Base-by-base conservation (phyloP, 1,140 invertebrate genomes). In the Samia ricini region DNA sequence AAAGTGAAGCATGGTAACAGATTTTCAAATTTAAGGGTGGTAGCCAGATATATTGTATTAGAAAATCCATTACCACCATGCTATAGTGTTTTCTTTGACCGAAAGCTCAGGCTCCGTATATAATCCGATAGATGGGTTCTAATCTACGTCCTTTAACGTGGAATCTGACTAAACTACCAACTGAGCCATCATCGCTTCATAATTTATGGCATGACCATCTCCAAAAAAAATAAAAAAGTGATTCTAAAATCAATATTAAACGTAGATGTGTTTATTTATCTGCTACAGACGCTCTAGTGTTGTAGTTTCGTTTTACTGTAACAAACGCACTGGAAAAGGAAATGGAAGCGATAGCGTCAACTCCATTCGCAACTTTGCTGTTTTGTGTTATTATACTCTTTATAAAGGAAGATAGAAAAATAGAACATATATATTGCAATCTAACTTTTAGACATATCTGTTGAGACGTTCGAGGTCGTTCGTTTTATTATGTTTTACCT, bases 291-390 rank as follows among this genome's bases (percentile, higher is more conserved):
- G 10, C 12, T 15, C 6, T 22, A 22, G 7, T 52, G 51, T 52
- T 58, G 36, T 56, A 22, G 19, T 29, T 50, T 60, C 36, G 51
- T 63, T 26, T 24, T 49, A 21, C 23, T 42, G 58, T 51, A 61
- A 61, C 42, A 56, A 63, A 61, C 33, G 19, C 59, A 58, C 36
- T 15, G 64, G 52, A 56, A 61, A 5, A 36, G 64, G 64, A 56
- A 57, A 48, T 42, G 60, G 52, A 56, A 20, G 50, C 54, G 57
- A 60, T 68, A 68, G 52, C 58, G 56, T 66, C 61, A 56, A 29
- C 55, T 33, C 57, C 57, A 33, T 24, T 49, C 36, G 3, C 36
- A 61, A 52, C 55, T 42, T 33, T 18, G 7, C 57, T 23, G 42
- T 22, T 15, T 59, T 58, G 49, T 23, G 22, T 24, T 15, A n/a